phyloP scores from a whole-genome alignment of 2,888 invertebrate species.

The Eilema depressum region DNA sequence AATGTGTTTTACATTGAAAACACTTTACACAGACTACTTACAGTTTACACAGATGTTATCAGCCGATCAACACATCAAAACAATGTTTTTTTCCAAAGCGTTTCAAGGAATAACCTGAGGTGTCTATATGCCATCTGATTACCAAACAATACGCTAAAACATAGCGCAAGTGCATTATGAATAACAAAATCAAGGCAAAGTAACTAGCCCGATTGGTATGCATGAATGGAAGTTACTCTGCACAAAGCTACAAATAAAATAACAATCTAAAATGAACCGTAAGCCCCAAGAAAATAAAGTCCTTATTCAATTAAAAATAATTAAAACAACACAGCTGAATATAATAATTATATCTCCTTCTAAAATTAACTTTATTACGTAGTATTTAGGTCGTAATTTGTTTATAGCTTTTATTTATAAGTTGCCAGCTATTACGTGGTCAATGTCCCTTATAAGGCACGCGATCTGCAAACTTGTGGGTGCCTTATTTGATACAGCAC shows the following conservation, averaged over 20 bases:
- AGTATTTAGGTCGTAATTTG: conserved; percentile 15
- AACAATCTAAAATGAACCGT: conserved; percentile 23
- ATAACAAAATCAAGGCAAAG: conserved; percentile 54
- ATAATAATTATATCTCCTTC: not conserved
- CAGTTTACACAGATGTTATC: not conserved
- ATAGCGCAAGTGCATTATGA: conserved; percentile 45
- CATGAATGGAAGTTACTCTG: conserved; percentile 48
- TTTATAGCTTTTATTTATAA: conserved; percentile 8
- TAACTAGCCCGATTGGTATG: conserved; percentile 48
- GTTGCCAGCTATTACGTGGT: conserved; percentile 36
- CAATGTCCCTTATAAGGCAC: conserved; percentile 50
- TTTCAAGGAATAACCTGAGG: not conserved
- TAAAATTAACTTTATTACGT: conserved; percentile 10
- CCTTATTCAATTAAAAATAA: conserved; percentile 8
- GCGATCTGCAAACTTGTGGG: conserved; percentile 31
- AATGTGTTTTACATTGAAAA: too few species aligned
- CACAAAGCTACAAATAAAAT: conserved; percentile 21
- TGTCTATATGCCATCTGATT: conserved; percentile 25
- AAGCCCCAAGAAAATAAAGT: conserved; percentile 2
- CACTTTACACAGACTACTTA: not conserved
- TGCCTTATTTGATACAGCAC: conserved; percentile 37
- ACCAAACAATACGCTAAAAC: conserved; percentile 45
- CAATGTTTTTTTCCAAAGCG: not conserved
- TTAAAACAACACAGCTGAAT: conserved; percentile 12
- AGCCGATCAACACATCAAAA: not conserved